A percentile compares a stretch with the other conserved stretches of the same genome.
Evolutionary conservation across 2,888 invertebrate genomes (phyloP).

Genomic region (Desoria tigrina): DNA sequence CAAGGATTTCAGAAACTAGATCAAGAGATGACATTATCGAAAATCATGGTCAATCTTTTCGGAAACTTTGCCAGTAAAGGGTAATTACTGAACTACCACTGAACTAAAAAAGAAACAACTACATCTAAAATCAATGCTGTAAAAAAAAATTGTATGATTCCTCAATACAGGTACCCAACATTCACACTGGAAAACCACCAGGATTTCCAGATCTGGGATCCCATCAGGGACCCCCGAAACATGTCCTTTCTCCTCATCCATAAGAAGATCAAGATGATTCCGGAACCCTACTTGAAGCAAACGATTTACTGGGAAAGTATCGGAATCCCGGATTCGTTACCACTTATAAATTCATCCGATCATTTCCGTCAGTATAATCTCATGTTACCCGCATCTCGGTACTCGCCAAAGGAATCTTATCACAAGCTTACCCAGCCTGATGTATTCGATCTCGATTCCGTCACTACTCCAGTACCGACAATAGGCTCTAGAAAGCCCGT

Average conservation of each 20-base stretch:
- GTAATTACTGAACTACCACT: slow-evolving; percentile 31
- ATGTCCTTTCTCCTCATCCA: slow-evolving; percentile 40
- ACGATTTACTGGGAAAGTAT: slow-evolving; percentile 45
- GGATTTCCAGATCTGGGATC: slow-evolving; percentile 42
- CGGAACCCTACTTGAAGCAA: slow-evolving; percentile 40
- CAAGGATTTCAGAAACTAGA: slow-evolving; percentile 38
- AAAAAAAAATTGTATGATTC: too few species aligned
- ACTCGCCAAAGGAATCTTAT: background rate
- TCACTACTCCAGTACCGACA: background rate
- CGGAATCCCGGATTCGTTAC: slow-evolving; percentile 35
- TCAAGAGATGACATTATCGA: slow-evolving; percentile 33
- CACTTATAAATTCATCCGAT: slow-evolving; percentile 30
- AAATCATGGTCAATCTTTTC: slow-evolving; percentile 44
- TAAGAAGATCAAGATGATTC: slow-evolving; percentile 43
- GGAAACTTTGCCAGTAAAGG: slow-evolving; percentile 44
- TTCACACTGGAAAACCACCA: slow-evolving; percentile 38
- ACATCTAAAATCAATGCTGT: too few species aligned
- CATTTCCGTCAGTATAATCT: slow-evolving; percentile 1
- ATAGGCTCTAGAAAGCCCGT: background rate
- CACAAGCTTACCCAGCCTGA: background rate
- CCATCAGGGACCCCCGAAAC: slow-evolving; percentile 38
- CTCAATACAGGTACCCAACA: slow-evolving; percentile 36
- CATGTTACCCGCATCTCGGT: background rate
- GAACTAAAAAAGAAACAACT: background rate
- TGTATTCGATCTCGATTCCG: background rate